Base-by-base conservation (phyloP, 2,888 invertebrate genomes). In the Cheiracanthium punctorium region DNA sequence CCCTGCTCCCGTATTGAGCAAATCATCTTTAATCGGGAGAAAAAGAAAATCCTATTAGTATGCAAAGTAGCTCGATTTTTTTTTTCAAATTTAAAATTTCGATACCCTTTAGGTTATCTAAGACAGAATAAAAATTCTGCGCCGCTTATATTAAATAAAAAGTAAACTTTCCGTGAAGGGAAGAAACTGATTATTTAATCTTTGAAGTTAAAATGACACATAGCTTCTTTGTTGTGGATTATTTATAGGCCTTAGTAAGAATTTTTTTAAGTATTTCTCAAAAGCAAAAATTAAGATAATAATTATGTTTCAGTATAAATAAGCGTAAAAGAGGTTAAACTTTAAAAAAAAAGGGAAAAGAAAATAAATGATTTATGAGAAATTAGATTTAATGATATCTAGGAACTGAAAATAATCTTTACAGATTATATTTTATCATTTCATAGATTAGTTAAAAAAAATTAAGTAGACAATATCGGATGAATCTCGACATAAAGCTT, bases 121-220 rank as follows among this genome's bases (percentile, higher is more conserved):
- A 58, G 58, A 58, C 58, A 58, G 4, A 5, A 48, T 48, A 58
- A 24, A 24, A 58, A 7, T 58, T 58, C 12, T 24, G 1, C 24
- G 24, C 24, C 24, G 24, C 12, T 24, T 5, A 24, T 58, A 20
- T 58, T 58, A 24, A 58, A 58, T 58, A 58, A 58, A 58, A 58
- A 58, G 14, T 24, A 24, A 58, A 24, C 17, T 58, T 58, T 58
- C 24, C 5, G 2, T 5, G 14, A 17, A 58, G 12, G 24, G 10
- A n/a, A 37, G 17, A 48, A 58, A 24, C 58, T 24, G 20, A 58
- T 58, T 58, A 58, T 58, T 58, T 58, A 58, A 58, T 58, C 58
- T 58, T 58, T 58, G 24, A 58, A 58, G 58, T 58, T 58, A 58
- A 58, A 58, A 58, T 58, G 58, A 58, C 58, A 58, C 24, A 58